phyloP scores from a whole-genome alignment of 2,113 vertebrate species.

The Cyanistes caeruleus region DNA sequence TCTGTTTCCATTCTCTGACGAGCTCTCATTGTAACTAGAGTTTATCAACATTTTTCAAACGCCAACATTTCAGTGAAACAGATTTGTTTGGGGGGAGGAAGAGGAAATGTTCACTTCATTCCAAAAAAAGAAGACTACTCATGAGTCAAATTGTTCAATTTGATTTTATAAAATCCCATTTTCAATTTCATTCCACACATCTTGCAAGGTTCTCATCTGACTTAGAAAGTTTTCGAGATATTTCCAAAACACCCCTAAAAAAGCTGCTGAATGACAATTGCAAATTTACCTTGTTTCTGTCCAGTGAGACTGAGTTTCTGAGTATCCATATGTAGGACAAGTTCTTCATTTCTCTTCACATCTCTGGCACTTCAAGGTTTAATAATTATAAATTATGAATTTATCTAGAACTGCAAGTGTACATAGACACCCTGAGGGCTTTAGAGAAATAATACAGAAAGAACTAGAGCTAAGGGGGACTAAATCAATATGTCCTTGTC shows the following conservation, averaged over 20 bases:
- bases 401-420: background rate
- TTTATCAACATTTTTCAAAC: slow-evolving; percentile 67
- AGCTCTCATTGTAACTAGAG: slow-evolving; percentile 55
- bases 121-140: slow-evolving; percentile 57
- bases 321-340: background rate
- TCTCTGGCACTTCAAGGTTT: background rate
- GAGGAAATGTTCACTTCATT: slow-evolving; percentile 62
- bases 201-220: background rate
- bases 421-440: background rate
- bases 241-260: background rate
- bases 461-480: background rate
- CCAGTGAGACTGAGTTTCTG: background rate
- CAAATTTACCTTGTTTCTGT: background rate
- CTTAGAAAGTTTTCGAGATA: background rate
- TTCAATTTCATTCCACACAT: background rate
- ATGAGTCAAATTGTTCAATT: slow-evolving; percentile 49
- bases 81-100: slow-evolving; percentile 63
- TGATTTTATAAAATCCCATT: background rate
- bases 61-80: slow-evolving; percentile 65
- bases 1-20: slow-evolving; percentile 62
- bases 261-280: background rate
- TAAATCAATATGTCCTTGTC: slow-evolving; percentile 17
- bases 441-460: background rate
- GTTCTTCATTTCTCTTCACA: background rate
- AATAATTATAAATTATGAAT: slow-evolving; percentile 18